Evolutionary conservation across 2,113 vertebrate species (phyloP).

Genomic region (Phycodurus eques): DNA sequence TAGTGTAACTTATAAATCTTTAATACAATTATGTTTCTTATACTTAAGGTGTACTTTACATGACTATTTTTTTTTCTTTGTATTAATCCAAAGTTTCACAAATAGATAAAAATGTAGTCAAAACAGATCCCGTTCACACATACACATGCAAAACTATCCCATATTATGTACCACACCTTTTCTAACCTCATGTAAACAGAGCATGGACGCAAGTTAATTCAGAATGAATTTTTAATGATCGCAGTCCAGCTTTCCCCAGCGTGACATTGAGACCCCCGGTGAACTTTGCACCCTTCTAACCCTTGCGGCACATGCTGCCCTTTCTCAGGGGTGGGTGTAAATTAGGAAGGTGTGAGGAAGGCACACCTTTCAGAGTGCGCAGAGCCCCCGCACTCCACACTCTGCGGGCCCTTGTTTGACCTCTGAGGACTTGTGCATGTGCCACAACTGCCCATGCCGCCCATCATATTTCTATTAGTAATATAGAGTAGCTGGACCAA

Average conservation of each 20-base stretch:
- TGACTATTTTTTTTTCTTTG: too few relatives aligned
- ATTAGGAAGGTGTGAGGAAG: constrained; percentile 20
- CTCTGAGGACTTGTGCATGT: constrained; percentile 1
- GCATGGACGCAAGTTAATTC: too few relatives aligned
- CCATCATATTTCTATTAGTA: not conserved
- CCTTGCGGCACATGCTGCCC: constrained; percentile 5
- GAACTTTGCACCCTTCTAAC: constrained; percentile 26
- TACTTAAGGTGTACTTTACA: too few relatives aligned
- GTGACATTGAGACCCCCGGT: constrained; percentile 15
- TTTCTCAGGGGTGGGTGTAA: constrained; percentile 46
- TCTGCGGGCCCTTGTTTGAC: constrained; percentile 11
- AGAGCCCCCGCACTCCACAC: not conserved
- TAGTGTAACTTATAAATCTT: too few relatives aligned
- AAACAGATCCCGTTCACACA: too few relatives aligned
- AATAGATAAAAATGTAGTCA: too few relatives aligned
- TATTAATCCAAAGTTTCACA: too few relatives aligned
- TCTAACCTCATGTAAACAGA: not conserved
- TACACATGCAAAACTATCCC: too few relatives aligned
- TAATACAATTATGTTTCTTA: too few relatives aligned
- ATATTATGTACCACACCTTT: not conserved
- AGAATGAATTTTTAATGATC: not conserved
- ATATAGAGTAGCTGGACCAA: not conserved
- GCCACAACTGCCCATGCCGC: constrained; percentile 1
- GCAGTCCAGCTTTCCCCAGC: not conserved
- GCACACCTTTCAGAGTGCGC: constrained; percentile 26